A percentile compares a stretch with the other conserved stretches of the same genome.
Conservation (phyloP, 2,113 vertebrate genomes). For the Paralichthys olivaceus region DNA sequence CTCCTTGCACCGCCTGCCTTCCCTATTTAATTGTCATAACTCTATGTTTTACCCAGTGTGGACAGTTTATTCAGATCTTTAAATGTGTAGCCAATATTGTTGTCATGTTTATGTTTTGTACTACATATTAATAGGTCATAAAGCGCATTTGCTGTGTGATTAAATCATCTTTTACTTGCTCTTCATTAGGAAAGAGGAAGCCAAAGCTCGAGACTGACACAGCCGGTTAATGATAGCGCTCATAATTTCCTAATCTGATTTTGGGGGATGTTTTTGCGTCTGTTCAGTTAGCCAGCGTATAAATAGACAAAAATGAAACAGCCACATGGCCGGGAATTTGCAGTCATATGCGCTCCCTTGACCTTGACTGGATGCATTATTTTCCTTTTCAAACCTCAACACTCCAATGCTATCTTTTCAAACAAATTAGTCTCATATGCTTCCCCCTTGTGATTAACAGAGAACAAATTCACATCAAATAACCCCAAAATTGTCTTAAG, state of each 20-base stretch:
- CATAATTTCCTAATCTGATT: slow-evolving; percentile 72
- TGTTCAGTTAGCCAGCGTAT: slow-evolving; percentile 40
- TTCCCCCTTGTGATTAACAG: slow-evolving; percentile 68
- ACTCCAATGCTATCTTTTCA: slow-evolving; percentile 64
- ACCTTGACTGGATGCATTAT: slow-evolving; percentile 59
- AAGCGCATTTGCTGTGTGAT: slow-evolving; percentile 69
- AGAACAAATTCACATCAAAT: slow-evolving; percentile 69
- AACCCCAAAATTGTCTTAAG: slow-evolving; percentile 63
- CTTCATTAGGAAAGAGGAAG: slow-evolving; percentile 63
- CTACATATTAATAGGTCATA: slow-evolving; percentile 62
- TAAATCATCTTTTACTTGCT: slow-evolving; percentile 56
- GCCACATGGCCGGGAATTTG: slow-evolving; percentile 71
- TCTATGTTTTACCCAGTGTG: slow-evolving; percentile 21
- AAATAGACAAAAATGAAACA: slow-evolving; percentile 71
- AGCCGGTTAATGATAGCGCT: slow-evolving; percentile 57
- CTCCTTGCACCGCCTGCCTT: slow-evolving; percentile 32
- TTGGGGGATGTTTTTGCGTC: slow-evolving; percentile 56
- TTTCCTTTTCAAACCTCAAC: slow-evolving; percentile 42
- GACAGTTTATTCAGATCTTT: slow-evolving; percentile 56
- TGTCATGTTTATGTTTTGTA: slow-evolving; percentile 64
- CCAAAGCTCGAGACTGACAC: slow-evolving; percentile 50
- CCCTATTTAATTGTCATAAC: slow-evolving; percentile 55
- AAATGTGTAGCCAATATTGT: slow-evolving; percentile 58
- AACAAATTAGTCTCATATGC: slow-evolving; percentile 75
- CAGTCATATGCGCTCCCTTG: slow-evolving; percentile 68